These are phyloP conservation scores for Archips xylosteana DNA, from an alignment of 2,888 invertebrate genomes.

Conservation along the genomic window DNA sequence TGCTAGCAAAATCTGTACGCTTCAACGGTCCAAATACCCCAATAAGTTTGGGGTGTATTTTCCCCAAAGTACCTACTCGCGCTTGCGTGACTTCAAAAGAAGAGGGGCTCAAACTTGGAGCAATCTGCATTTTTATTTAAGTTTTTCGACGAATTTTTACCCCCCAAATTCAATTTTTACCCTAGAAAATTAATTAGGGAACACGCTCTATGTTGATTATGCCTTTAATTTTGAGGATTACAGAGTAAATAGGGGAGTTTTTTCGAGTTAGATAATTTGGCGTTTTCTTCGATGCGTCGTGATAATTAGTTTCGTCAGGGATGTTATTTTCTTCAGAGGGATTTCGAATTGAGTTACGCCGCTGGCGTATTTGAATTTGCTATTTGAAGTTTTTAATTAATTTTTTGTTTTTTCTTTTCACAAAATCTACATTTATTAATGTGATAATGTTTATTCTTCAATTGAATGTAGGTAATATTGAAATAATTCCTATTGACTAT, in stretches of 20 bases:
- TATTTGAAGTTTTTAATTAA: not conserved
- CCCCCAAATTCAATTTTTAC: constrained; percentile 74
- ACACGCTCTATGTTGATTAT: constrained; percentile 62
- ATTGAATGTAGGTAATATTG: too few species aligned
- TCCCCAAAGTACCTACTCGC: constrained; percentile 56
- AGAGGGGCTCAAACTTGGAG: constrained; percentile 64
- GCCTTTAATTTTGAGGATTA: constrained; percentile 58
- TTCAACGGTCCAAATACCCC: constrained; percentile 63
- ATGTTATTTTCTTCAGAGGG: constrained; percentile 29
- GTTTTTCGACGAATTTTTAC: constrained; percentile 74
- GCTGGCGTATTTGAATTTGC: constrained; percentile 17
- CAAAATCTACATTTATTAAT: too few species aligned
- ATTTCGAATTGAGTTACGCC: constrained; percentile 8
- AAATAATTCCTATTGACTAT: too few species aligned
- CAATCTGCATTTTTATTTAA: constrained; percentile 81
- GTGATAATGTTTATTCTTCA: too few species aligned
- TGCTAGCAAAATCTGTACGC: constrained; percentile 53
- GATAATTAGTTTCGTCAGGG: constrained; percentile 39
- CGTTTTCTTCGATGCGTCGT: constrained; percentile 38
- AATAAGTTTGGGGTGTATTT: constrained; percentile 64
- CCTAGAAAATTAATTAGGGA: constrained; percentile 67
- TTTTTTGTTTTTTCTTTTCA: not conserved
- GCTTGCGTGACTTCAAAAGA: constrained; percentile 62
- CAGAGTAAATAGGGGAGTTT: constrained; percentile 48
- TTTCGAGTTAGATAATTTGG: constrained; percentile 40